These are phyloP conservation scores for Chelonus insularis DNA, from an alignment of 1,140 invertebrate genomes.

Conservation along the genomic window DNA sequence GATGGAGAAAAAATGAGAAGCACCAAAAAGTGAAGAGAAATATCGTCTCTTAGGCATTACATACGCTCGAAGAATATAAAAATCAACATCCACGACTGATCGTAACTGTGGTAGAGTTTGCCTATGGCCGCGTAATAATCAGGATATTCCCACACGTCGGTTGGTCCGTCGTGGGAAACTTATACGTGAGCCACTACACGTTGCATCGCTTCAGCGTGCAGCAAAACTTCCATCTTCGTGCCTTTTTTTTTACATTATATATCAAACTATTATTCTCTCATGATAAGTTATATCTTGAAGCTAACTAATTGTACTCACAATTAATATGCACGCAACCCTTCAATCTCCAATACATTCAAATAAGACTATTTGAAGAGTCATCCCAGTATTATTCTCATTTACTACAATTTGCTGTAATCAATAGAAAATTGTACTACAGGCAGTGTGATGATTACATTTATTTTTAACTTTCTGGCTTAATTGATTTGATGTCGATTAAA, in stretches of 20 bases:
- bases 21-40: slow-evolving; percentile 24
- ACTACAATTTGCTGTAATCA: neutral
- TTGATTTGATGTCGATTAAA: too few species aligned
- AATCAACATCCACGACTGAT: slow-evolving; percentile 40
- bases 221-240: neutral
- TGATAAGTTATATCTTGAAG: slow-evolving; percentile 9
- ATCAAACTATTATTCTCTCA: slow-evolving; percentile 16
- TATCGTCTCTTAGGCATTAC: slow-evolving; percentile 9
- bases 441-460: too few species aligned
- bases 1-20: slow-evolving; percentile 12
- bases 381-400: too few species aligned
- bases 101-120: slow-evolving; percentile 39
- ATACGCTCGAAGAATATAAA: slow-evolving; percentile 53
- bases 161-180: slow-evolving; percentile 57
- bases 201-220: slow-evolving; percentile 17
- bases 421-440: too few species aligned
- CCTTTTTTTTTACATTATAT: neutral
- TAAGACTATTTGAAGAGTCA: too few species aligned
- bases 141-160: slow-evolving; percentile 54
- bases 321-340: slow-evolving; percentile 11
- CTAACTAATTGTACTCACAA: slow-evolving; percentile 10
- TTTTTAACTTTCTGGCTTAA: too few species aligned
- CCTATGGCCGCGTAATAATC: slow-evolving; percentile 56
- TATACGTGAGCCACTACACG: slow-evolving; percentile 50
- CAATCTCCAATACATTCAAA: slow-evolving; percentile 2